Evolutionary conservation across 2,113 vertebrate species (phyloP), one percentile per base, ranked within the genome.

Genomic region (Lichenostomus cassidix): DNA sequence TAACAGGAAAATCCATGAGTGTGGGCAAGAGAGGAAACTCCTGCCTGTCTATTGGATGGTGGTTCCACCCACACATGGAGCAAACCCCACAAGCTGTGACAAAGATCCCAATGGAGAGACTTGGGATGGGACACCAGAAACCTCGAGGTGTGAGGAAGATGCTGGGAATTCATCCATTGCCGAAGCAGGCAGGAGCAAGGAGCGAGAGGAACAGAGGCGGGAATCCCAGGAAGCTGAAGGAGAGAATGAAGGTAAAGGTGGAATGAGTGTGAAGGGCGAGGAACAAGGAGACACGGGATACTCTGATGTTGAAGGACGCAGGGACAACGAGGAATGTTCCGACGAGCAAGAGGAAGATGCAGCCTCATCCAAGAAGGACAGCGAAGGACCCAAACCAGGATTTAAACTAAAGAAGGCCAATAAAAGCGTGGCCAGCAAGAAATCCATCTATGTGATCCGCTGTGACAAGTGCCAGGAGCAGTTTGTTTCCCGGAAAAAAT

Each of bases 1-100:
- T 85, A 77, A 95, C 92, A 98, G 97, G 92, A 98, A 98, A 91
- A 96, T 93, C 87, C 97, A 98, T 4, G 76, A 94, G 56, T 78
- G 92, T 35, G 86, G 79, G 39, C 92, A 95, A 83, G 95, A 93
- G 9, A 91, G 71, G 82, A 96, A 95, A 12, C 89, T 83, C 28
- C 15, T 63, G 78, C 95, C 97, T 76, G 60, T 94, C 63, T 97
- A 83, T 2, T 97, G 96, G 96, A 96, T 91, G 91, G 62, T 94
- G 19, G 90, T 91, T 86, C 92, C 96, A 2, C 88, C 97, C 42
- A 41, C 41, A 1, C 50, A 11, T 1, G 19, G 82, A 53, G 20
- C 63, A 17, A 83, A 41, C 6, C 1, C 53, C 23, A n/a, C 7
- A 4, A 28, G 70, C n/a, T 15, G 24, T 29, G 70, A 62, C 63